Evolutionary conservation across 2,797 vertebrate genomes (phyloP), one percentile per base, ranked within the genome.

Genomic region (Halcyon chelicuti): DNA sequence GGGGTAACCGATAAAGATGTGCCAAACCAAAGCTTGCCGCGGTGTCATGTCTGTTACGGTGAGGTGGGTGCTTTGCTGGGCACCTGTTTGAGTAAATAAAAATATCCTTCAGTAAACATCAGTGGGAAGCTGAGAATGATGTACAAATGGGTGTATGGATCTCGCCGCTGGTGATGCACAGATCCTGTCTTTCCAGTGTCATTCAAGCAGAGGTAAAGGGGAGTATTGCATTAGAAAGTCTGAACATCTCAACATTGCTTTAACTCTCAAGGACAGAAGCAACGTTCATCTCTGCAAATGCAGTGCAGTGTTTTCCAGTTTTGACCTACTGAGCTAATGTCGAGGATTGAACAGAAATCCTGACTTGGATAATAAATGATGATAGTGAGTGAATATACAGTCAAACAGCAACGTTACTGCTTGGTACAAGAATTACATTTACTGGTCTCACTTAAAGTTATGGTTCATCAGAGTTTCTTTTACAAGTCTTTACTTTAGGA

Each of bases 91-190:
- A 93, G 82, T 75, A 82, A 71, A 95, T 91, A 55, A 92, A 75
- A 95, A 94, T 71, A 74, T 65, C 39, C 65, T 89, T 20, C 81
- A 77, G 68, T 74, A 91, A 95, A 79, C 62, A 39, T 51, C 51
- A 78, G 75, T 87, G 85, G 81, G 94, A 92, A 86, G 78, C 68
- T 93, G 89, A 83, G 62, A 77, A 83, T 86, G 70, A 66, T 57
- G 19, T 29, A 11, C 4, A 35, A 21, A 72, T 90, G 89, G 54
- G 92, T 62, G 73, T 89, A 11, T 47, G 68, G 54, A 31, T 91
- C 72, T 83, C 83, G 81, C 66, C 54, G 37, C 40, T 20, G 65
- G 87, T 65, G 84, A 66, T 80, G 52, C 72, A 68, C 35, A 49
- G 72, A 83, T 57, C 51, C 29, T 80, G 61, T 58, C 44, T 87